Base-by-base conservation (phyloP, 2,888 invertebrate species). In the Empis livida region DNA sequence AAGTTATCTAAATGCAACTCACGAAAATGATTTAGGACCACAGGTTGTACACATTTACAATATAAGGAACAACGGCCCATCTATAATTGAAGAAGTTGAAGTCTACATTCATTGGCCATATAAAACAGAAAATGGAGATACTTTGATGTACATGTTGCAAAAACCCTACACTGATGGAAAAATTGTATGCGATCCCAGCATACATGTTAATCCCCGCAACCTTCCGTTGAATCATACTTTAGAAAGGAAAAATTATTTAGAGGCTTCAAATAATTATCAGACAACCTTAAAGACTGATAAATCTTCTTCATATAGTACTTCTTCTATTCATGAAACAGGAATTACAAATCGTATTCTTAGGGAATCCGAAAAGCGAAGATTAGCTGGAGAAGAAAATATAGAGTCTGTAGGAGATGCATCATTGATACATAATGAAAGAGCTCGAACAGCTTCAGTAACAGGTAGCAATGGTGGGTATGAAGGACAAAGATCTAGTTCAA, bases 31-130 rank as follows among this genome's bases (percentile, higher is more conserved):
- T 52, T 78, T 92, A 43, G 94, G 94, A 0, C 93, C 94, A 0
- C 82, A 85, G 60, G 80, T 97, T 3, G 82, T 84, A 2, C 95
- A 97, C 67, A 80, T 89, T 56, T 97, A 94, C 65, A 86, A 85
- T 59, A 81, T 95, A 61, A 79, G 80, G 57, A 96, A 96, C 67
- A 80, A 83, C 53, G 95, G 95, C 0, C 90, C 91, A 0, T 90
- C 88, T 43, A 77, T 81, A 42, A 85, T 96, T 44, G 79, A 87
- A 44, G 80, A 85, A 57, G 88, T 90, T 0, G 84, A 86, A 57
- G 76, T 92, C 1, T 80, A 80, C 58, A 81, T 95, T 53, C 77
- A 89, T 61, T 93, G 92, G 88, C 93, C 94, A 0, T 83, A 85
- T 39, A 79, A 82, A 63, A 92, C 91, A 0, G 70, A 81, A 1